These are phyloP conservation scores for Drosophila nr. medialis DNA, from an alignment of 2,888 invertebrate species.

Conservation along the genomic window DNA sequence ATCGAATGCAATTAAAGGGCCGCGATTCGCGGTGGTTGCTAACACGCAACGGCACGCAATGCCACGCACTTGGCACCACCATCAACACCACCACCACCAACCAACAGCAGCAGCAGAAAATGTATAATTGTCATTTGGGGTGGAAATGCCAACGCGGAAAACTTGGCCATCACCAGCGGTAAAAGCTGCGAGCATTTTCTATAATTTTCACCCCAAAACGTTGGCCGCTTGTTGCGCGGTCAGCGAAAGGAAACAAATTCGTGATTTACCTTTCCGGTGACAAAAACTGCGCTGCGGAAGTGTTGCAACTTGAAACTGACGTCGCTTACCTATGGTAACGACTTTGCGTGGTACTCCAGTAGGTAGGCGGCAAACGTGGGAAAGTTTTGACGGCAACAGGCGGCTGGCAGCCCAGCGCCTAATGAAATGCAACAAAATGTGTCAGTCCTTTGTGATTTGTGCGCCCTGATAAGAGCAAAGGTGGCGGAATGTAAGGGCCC, in stretches of 20 bases:
- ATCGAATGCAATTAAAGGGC: conserved; percentile 77
- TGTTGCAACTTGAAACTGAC: conserved; percentile 59
- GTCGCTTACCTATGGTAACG: conserved; percentile 25
- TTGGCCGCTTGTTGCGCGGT: conserved; percentile 70
- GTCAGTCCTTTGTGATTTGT: conserved; percentile 48
- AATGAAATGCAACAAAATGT: conserved; percentile 75
- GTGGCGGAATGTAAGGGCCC: conserved; percentile 42
- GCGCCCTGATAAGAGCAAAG: conserved; percentile 40
- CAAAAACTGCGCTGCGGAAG: conserved; percentile 65
- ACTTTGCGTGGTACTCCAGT: conserved; percentile 50
- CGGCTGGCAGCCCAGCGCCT: conserved; percentile 50
- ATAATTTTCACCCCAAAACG: conserved; percentile 70
- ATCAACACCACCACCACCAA: conserved; percentile 30
- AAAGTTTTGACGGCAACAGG: conserved; percentile 61
- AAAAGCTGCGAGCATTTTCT: conserved; percentile 69
- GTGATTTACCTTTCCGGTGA: conserved; percentile 81
- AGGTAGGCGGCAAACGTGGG: conserved; percentile 68
- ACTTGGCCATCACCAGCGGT: conserved; percentile 26
- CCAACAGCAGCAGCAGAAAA: conserved; percentile 13
- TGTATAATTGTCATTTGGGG: conserved; percentile 40
- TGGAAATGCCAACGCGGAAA: conserved; percentile 48
- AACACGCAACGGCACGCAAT: conserved; percentile 12
- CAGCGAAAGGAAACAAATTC: conserved; percentile 55
- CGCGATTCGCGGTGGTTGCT: conserved; percentile 73
- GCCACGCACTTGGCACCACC: conserved; percentile 46